Evolutionary conservation across 92 coral and sea anemone genomes (phyloP).

Genomic region (Ricordea florida): DNA sequence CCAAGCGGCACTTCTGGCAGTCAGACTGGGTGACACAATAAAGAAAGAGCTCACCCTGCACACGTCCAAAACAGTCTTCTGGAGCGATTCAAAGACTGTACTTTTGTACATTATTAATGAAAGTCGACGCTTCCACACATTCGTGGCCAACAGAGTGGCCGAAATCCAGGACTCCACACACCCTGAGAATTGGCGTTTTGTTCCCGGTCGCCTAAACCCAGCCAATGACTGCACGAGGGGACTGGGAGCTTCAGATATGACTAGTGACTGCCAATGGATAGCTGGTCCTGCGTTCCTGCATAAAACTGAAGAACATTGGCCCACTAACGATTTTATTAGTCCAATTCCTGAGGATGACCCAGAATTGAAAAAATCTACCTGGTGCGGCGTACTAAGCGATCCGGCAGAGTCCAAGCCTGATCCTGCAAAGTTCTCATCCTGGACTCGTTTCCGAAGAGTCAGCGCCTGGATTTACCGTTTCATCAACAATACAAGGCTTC

Average conservation of each 20-base stretch:
- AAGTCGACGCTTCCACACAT: constrained; percentile 63
- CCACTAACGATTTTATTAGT: not conserved
- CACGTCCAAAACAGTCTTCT: constrained; percentile 8
- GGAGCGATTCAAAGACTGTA: constrained; percentile 72
- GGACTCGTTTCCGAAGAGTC: no score
- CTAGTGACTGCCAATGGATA: constrained; percentile 50
- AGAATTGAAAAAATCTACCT: not conserved
- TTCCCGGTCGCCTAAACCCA: constrained; percentile 49
- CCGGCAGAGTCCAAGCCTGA: constrained; percentile 27
- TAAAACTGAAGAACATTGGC: constrained; percentile 48
- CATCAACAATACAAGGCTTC: no score
- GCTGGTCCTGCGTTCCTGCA: constrained; percentile 42
- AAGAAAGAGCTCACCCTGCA: constrained; percentile 49
- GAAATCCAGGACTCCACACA: constrained; percentile 50
- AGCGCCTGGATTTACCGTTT: no score
- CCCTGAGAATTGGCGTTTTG: constrained; percentile 47
- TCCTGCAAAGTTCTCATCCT: constrained; percentile 41
- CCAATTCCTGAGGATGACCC: not conserved
- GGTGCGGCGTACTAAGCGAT: constrained; percentile 19
- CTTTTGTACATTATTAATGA: constrained; percentile 60
- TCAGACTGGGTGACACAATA: constrained; percentile 35
- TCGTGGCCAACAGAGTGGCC: constrained; percentile 59
- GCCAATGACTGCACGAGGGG: constrained; percentile 72
- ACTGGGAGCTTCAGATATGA: constrained; percentile 35
- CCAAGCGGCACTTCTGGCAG: constrained; percentile 66